phyloP scores from a whole-genome alignment of 2,113 vertebrate genomes.

The Strigops habroptila region DNA sequence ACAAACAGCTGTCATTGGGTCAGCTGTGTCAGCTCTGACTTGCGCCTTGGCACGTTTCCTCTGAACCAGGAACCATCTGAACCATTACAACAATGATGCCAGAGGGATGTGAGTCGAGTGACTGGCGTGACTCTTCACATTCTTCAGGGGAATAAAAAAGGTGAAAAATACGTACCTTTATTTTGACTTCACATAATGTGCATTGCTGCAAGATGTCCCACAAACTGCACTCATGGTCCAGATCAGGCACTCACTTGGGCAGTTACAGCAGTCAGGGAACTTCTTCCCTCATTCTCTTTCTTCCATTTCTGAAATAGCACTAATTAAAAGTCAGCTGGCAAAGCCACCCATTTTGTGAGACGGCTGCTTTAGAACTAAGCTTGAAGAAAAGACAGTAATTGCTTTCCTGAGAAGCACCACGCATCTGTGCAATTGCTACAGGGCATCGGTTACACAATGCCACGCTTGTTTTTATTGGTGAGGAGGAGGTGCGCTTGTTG shows the following conservation, averaged over 20 bases:
- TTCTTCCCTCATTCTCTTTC: not conserved
- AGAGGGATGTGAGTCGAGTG: not conserved
- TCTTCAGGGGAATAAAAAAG: not conserved
- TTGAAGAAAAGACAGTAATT: not conserved
- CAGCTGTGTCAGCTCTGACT: not conserved
- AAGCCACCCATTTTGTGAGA: not conserved
- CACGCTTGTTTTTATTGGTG: not conserved
- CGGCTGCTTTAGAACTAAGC: not conserved
- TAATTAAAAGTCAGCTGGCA: constrained; percentile 4
- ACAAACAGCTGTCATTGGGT: not conserved
- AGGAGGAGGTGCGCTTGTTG: not conserved
- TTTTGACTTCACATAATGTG: not conserved
- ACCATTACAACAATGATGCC: not conserved
- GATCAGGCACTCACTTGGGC: rapidly evolving
- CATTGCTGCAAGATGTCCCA: not conserved
- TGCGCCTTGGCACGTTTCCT: not conserved
- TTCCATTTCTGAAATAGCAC: not conserved
- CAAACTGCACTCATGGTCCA: not conserved
- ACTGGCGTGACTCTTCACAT: not conserved
- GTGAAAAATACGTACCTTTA: not conserved
- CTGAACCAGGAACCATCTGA: not conserved
- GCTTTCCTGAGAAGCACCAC: not conserved
- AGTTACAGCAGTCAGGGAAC: not conserved
- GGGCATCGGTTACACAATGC: not conserved
- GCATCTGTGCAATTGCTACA: not conserved